Percentiles rank a stretch among this genome's conserved stretches.
Evolutionary conservation across 2,113 vertebrate genomes (phyloP).

Genomic region (Mugil cephalus): DNA sequence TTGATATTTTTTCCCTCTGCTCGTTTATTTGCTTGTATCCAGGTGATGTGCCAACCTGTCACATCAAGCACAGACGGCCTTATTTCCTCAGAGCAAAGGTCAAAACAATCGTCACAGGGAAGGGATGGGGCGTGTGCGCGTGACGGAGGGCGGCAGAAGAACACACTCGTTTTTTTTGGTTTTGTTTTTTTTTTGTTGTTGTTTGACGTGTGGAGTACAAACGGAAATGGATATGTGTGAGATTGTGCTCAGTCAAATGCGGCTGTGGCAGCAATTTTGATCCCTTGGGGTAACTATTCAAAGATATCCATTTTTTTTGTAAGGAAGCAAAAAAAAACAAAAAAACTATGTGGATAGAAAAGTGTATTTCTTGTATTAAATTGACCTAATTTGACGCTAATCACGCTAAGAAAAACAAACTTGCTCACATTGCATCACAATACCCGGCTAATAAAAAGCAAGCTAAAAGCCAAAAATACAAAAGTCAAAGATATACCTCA

Average conservation of each 20-base stretch:
- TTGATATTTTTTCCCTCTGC: constrained; percentile 72
- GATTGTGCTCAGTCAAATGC: constrained; percentile 11
- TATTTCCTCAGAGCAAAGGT: constrained; percentile 80
- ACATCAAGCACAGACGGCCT: constrained; percentile 73
- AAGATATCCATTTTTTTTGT: background rate
- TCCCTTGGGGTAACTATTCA: background rate
- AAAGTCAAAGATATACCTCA: background rate
- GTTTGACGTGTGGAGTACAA: constrained; percentile 46
- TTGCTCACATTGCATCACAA: background rate
- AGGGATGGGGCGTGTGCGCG: constrained; percentile 35
- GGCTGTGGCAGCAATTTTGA: constrained; percentile 4
- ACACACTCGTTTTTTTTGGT: constrained; percentile 41
- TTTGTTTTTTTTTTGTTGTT: constrained; percentile 7
- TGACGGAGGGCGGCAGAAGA: background rate
- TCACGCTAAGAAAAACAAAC: background rate
- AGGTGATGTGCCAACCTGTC: constrained; percentile 82
- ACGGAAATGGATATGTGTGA: constrained; percentile 32
- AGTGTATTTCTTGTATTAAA: no score
- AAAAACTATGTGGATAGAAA: background rate
- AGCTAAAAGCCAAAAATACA: constrained; percentile 1
- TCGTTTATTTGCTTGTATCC: constrained; percentile 81
- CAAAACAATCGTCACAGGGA: constrained; percentile 71
- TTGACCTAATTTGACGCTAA: background rate
- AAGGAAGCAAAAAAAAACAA: background rate
- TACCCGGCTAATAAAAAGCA: background rate